A percentile compares a stretch with the other conserved stretches of the same genome.
phyloP scores from a whole-genome alignment of 2,797 vertebrate species.

The Sebastes trivittatus region DNA sequence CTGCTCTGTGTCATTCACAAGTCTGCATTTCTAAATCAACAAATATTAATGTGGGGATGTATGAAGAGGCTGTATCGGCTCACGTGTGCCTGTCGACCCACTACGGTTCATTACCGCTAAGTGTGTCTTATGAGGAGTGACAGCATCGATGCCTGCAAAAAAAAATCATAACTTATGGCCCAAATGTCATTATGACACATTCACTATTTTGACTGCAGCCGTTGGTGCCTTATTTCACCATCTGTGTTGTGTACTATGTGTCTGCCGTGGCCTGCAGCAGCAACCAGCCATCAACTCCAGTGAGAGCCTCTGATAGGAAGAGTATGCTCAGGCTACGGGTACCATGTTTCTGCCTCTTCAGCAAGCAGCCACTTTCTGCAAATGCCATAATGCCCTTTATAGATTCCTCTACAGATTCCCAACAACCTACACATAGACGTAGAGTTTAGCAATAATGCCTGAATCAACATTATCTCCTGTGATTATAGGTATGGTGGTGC shows the following conservation, averaged over 20 bases:
- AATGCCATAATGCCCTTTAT: slow-evolving; percentile 54
- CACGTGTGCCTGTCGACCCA: background rate
- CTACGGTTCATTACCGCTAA: slow-evolving; percentile 23
- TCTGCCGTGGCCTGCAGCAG: slow-evolving; percentile 65
- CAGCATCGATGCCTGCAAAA: slow-evolving; percentile 23
- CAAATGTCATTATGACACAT: slow-evolving; percentile 62
- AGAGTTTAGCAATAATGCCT: slow-evolving; percentile 32
- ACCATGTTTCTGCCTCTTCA: slow-evolving; percentile 52
- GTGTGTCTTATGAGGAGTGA: slow-evolving; percentile 32
- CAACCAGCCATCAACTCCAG: slow-evolving; percentile 58
- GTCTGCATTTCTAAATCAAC: slow-evolving; percentile 71
- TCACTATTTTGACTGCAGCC: slow-evolving; percentile 63
- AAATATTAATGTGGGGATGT: slow-evolving; percentile 54
- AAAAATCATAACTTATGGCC: slow-evolving; percentile 56
- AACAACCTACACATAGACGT: slow-evolving; percentile 32
- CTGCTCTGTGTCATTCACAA: slow-evolving; percentile 72
- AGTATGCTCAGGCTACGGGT: slow-evolving; percentile 33
- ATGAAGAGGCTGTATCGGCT: slow-evolving; percentile 19
- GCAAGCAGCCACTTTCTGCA: slow-evolving; percentile 42
- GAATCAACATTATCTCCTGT: slow-evolving; percentile 51
- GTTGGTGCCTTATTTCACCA: slow-evolving; percentile 63
- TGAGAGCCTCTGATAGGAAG: slow-evolving; percentile 52
- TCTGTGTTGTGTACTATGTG: slow-evolving; percentile 64
- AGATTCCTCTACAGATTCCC: slow-evolving; percentile 34
- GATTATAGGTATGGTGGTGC: slow-evolving; percentile 47